phyloP scores from a whole-genome alignment of 2,113 vertebrate species.

The Macroglossus sobrinus region DNA sequence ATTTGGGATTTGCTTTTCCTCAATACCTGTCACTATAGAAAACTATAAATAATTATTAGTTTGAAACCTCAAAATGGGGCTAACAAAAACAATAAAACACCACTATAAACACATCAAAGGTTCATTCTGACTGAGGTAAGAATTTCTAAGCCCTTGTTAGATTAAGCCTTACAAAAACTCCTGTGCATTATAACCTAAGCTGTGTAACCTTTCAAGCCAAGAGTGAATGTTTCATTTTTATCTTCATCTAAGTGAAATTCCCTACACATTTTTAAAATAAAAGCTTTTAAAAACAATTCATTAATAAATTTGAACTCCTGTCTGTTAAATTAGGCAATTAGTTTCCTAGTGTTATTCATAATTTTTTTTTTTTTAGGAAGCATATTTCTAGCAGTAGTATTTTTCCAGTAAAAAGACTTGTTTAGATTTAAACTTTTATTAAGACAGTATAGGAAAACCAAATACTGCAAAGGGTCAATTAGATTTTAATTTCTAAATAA shows the following conservation, averaged over 20 bases:
- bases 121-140: slow-evolving; percentile 34
- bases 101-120: neutral
- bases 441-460: slow-evolving; percentile 31
- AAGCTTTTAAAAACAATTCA: neutral
- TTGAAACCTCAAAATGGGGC: neutral
- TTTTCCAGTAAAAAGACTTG: slow-evolving; percentile 54
- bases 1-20: slow-evolving; percentile 38
- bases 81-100: slow-evolving; percentile 10
- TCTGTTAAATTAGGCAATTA: slow-evolving; percentile 33
- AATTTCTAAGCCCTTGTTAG: slow-evolving; percentile 65
- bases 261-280: slow-evolving; percentile 43
- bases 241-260: slow-evolving; percentile 58
- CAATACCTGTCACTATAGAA: neutral
- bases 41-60: slow-evolving; percentile 27
- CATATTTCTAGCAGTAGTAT: slow-evolving; percentile 53
- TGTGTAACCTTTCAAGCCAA: slow-evolving; percentile 59
- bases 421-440: slow-evolving; percentile 57
- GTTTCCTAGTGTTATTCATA: slow-evolving; percentile 46
- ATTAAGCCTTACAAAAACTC: slow-evolving; percentile 71
- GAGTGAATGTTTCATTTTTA: slow-evolving; percentile 60
- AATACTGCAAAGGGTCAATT: slow-evolving; percentile 34
- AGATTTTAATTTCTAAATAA: slow-evolving; percentile 53
- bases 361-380: slow-evolving; percentile 26
- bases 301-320: slow-evolving; percentile 46
- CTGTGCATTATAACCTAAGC: slow-evolving; percentile 30